Base-by-base conservation (phyloP, 2,888 invertebrate species). In the Branchellion lobata region DNA sequence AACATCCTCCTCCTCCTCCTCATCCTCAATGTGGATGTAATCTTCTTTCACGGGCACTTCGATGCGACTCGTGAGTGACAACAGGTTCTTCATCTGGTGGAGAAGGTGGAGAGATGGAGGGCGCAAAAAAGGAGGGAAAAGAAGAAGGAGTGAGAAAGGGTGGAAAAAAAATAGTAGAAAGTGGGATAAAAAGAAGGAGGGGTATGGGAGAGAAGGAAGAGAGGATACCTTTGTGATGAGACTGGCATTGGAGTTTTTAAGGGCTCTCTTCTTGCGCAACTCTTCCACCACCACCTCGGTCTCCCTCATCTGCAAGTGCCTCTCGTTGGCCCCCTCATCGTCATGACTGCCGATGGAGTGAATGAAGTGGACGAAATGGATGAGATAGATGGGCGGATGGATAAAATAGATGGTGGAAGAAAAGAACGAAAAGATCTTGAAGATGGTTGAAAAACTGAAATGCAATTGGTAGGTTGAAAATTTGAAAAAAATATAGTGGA, bases 1-100 rank as follows among this genome's bases (percentile, higher is more conserved):
- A 21, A 69, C 79, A 51, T 72, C 80, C 34, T 79, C 79, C 31
- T 79, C 79, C 68, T 81, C 81, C 40, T 81, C 81, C 24, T 51
- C 31, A 18, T 57, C 57, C 11, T 75, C 27, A 24, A 68, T 47
- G 21, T 73, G 34, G 11, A 75, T 34, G 53, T 57, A 80, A 1
- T 57, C 27, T 36, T 80, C 80, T 61, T 81, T 80, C 34, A 72
- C 29, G 5, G 79, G 77, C 14, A 81, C 65, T 0, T 79, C 79
- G 29, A 81, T 24, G n/a, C 81, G 69, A 36, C 33, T 34, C 24
- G 77, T 79, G 33, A 79, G 72, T 24, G 34, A 40, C 61, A 81
- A 57, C n/a, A 79, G 34, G 24, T 71, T 75, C 21, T 65, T 68
- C 51, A 81, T 65, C 81, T 81, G 51, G 18, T n/a, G n/a, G 40